phyloP scores from a whole-genome alignment of 92 coral and sea anemone genomes.

The Phenganax stokvisi region DNA sequence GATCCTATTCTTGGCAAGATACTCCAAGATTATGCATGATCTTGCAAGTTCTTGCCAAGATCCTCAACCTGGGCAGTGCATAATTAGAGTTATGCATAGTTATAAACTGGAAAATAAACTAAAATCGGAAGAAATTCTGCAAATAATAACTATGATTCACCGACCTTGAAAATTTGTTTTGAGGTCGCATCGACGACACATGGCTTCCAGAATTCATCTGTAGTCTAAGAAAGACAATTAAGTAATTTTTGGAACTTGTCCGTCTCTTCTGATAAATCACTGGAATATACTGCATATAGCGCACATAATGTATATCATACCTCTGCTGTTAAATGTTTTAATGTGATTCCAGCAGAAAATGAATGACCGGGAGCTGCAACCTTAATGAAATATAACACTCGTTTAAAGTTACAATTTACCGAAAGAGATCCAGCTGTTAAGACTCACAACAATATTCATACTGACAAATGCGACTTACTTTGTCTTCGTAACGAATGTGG shows the following conservation, averaged over 20 bases:
- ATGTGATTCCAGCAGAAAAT: conserved; percentile 80
- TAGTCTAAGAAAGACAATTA: conserved; percentile 54
- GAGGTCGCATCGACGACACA: conserved; percentile 67
- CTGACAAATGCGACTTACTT: conserved; percentile 48
- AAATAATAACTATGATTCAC: neutral
- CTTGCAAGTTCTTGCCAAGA: too few relatives aligned
- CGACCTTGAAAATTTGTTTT: conserved; percentile 79
- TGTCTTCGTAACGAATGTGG: conserved; percentile 88
- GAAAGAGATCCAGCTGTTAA: too few relatives aligned
- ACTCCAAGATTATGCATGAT: too few relatives aligned
- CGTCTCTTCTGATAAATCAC: too few relatives aligned
- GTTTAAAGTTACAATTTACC: too few relatives aligned
- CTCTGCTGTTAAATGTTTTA: conserved; percentile 86
- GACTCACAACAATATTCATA: too few relatives aligned
- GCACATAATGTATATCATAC: neutral
- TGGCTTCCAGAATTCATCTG: conserved; percentile 83
- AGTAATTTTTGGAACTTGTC: neutral
- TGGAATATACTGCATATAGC: too few relatives aligned
- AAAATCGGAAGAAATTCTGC: too few relatives aligned
- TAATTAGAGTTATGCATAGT: too few relatives aligned
- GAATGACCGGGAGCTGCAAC: conserved; percentile 67
- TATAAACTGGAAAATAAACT: too few relatives aligned
- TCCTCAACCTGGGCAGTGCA: too few relatives aligned
- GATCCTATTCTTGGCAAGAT: too few relatives aligned
- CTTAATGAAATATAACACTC: conserved; percentile 33